phyloP scores from a whole-genome alignment of 64 coral and sea anemone species.

The Montipora foliosa region DNA sequence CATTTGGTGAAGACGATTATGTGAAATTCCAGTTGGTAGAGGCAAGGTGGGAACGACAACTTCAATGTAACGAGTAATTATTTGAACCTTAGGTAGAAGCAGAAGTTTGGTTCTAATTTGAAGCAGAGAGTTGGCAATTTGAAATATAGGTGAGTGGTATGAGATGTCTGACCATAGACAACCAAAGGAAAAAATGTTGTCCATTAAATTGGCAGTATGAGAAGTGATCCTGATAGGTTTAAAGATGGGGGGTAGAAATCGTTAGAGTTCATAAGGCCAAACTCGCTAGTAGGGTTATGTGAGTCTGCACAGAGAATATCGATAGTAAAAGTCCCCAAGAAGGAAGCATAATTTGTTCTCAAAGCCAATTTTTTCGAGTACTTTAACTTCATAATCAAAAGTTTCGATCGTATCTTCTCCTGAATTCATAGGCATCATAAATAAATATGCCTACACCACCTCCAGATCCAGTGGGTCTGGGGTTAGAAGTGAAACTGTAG shows the following conservation, averaged over 20 bases:
- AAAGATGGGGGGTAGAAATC: not conserved
- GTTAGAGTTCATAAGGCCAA: conserved; percentile 8
- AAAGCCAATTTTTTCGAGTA: conserved; percentile 52
- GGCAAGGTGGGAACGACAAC: too few relatives aligned
- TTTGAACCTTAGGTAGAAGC: too few relatives aligned
- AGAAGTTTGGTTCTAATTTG: too few relatives aligned
- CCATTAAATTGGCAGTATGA: not conserved
- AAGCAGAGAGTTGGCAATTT: too few relatives aligned
- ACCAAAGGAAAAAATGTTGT: conserved; percentile 10
- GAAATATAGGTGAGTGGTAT: too few relatives aligned
- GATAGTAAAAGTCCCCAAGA: conserved; percentile 56
- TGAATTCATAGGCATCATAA: conserved; percentile 14
- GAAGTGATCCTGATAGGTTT: conserved; percentile 30
- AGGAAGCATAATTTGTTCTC: conserved; percentile 60
- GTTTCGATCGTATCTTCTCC: conserved; percentile 34
- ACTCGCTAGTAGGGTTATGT: not conserved
- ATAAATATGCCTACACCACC: conserved; percentile 62
- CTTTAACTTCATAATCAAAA: conserved; percentile 45
- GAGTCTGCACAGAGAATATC: not conserved
- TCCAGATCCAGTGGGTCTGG: conserved; percentile 34
- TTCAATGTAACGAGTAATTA: too few relatives aligned
- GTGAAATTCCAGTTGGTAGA: too few relatives aligned
- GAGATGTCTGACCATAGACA: too few relatives aligned
- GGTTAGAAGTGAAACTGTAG: conserved; percentile 36
- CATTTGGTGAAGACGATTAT: too few relatives aligned